Conservation (phyloP, 2,113 vertebrate genomes). For the Oreochromis tanganicae region DNA sequence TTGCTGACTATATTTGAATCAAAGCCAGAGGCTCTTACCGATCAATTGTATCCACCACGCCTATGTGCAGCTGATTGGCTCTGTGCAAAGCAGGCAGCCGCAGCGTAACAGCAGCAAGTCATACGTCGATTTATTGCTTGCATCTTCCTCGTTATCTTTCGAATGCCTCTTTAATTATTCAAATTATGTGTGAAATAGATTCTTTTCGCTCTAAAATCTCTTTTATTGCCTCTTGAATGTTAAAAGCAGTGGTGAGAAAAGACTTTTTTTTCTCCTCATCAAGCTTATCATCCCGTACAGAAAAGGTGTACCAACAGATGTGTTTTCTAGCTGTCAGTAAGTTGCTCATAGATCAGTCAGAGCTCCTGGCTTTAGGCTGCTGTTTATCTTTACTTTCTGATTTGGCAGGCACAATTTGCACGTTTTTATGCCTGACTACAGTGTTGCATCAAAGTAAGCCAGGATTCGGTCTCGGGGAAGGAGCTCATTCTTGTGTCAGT, state of each 20-base stretch:
- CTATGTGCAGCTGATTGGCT: constrained; percentile 22
- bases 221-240: background rate
- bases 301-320: background rate
- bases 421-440: background rate
- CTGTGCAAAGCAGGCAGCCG: constrained; percentile 11
- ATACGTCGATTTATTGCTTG: constrained; percentile 14
- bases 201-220: background rate
- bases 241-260: background rate
- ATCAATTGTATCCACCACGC: constrained; percentile 56
- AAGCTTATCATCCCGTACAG: background rate
- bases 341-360: background rate
- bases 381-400: background rate
- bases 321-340: background rate
- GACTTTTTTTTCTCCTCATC: background rate
- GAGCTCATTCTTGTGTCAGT: background rate
- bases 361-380: background rate
- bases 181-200: background rate
- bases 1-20: constrained; percentile 61
- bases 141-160: background rate
- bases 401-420: background rate
- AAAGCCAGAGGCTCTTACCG: constrained; percentile 34
- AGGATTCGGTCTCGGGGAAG: background rate
- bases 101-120: constrained; percentile 20
- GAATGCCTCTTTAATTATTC: constrained; percentile 2
- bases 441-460: background rate